Evolutionary conservation across 2,113 vertebrate species (phyloP).

Genomic region (Toxotes jaculatrix): DNA sequence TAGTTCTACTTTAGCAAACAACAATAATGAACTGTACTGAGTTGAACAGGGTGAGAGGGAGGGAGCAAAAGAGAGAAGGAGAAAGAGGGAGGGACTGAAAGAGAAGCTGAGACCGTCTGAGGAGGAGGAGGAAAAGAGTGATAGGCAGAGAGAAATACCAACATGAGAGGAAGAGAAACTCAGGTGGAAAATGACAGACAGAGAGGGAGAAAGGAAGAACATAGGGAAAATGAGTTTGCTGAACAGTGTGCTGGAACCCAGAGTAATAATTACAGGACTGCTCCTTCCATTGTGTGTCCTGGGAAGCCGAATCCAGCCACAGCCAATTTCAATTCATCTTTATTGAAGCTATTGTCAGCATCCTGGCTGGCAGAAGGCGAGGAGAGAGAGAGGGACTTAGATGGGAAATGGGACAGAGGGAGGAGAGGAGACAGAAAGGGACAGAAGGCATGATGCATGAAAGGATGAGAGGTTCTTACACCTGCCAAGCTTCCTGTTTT

Average conservation of each 20-base stretch:
- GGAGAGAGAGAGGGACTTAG: conserved; percentile 14
- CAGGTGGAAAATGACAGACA: conserved; percentile 51
- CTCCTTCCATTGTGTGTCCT: conserved; percentile 71
- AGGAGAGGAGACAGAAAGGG: conserved; percentile 35
- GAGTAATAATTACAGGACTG: conserved; percentile 72
- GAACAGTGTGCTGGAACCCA: conserved; percentile 70
- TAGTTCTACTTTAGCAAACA: conserved; percentile 85
- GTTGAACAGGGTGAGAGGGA: conserved; percentile 50
- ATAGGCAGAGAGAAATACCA: conserved; percentile 20
- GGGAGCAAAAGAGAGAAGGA: conserved; percentile 24
- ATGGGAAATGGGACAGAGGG: conserved; percentile 43
- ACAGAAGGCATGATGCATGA: conserved; percentile 27
- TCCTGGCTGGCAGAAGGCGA: conserved; percentile 54
- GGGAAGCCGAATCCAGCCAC: conserved; percentile 67
- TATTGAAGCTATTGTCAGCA: conserved; percentile 78
- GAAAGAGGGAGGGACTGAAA: conserved; percentile 40
- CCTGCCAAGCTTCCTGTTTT: background rate
- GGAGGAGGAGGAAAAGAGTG: conserved; percentile 1
- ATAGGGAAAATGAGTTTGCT: conserved; percentile 62
- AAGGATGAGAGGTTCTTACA: background rate
- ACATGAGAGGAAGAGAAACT: conserved; percentile 25
- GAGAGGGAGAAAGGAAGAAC: conserved; percentile 23
- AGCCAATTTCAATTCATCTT: conserved; percentile 81
- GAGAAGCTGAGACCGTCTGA: conserved; percentile 20
- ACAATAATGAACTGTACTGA: conserved; percentile 80